Base-by-base conservation (phyloP, 2,888 invertebrate genomes). In the Phania funesta region DNA sequence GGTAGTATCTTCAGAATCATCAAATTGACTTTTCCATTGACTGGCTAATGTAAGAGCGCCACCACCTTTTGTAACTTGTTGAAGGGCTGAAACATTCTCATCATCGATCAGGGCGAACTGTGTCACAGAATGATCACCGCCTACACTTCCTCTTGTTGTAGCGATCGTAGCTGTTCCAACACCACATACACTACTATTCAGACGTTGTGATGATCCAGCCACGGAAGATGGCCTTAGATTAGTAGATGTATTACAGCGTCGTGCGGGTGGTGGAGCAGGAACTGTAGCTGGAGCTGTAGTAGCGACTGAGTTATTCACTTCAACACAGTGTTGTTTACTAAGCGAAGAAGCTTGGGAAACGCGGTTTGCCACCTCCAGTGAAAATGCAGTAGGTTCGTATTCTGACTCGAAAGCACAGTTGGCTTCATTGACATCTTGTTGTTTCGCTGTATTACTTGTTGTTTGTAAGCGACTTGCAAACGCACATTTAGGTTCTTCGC, bases 21-120 rank as follows among this genome's bases (percentile, higher is more conserved):
- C 98, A 89, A 98, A 98, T 89, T 98, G 98, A 0, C 97, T 97
- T 89, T 98, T 98, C 97, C 98, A 98, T 87, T 96, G 96, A 18
- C 98, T 98, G 1, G 97, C 98, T 16, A 98, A 92, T 0, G 98
- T 98, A 9, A 98, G 91, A 0, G 97, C 97, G 0, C 97, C 97
- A 41, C 96, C 96, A 16, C 97, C 96, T 88, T 96, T 94, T 0
- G 97, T 97, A 64, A 97, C 96, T 92, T 97, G 97, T 89, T 97
- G 97, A 84, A 96, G 89, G 0, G 95, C 96, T 3, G 97, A 97
- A 0, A 97, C 95, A 87, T 97, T 97, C 85, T 97, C 97, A 88
- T 98, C 98, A 88, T 98, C 98, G 90, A 97, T 97, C 80, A 97
- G 94, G 0, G 97, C 98, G 90, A 96, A 97, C 90, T 98, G 97